A percentile compares a stretch with the other conserved stretches of the same genome.
phyloP scores from a whole-genome alignment of 2,113 vertebrate species.

The Ia io region DNA sequence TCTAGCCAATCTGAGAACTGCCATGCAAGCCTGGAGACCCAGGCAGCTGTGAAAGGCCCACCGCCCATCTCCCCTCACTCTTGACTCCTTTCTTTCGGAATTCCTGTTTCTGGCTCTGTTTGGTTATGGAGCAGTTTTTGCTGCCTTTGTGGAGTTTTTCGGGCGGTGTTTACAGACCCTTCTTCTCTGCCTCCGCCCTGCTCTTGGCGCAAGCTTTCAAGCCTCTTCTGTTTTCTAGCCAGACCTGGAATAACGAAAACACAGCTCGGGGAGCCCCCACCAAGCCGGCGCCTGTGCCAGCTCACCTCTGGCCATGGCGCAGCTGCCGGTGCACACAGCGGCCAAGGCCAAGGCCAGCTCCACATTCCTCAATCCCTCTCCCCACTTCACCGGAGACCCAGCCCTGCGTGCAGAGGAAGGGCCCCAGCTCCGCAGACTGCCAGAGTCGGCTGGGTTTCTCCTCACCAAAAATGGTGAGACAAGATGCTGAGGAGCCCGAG shows the following conservation, averaged over 20 bases:
- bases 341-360: conserved; percentile 46
- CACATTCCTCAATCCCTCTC: neutral
- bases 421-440: conserved; percentile 31
- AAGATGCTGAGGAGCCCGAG: conserved; percentile 28
- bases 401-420: conserved; percentile 3
- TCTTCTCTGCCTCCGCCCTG: neutral
- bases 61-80: neutral
- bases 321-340: neutral
- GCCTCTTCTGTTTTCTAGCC: conserved; percentile 68
- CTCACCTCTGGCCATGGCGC: conserved; percentile 49
- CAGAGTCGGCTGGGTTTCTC: conserved; percentile 34
- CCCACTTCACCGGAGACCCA: conserved; percentile 24
- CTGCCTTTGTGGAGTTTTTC: conserved; percentile 52
- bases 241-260: conserved; percentile 67
- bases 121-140: neutral
- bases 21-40: conserved; percentile 82
- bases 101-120: conserved; percentile 17
- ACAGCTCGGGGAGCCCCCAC: conserved; percentile 51
- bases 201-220: conserved; percentile 27
- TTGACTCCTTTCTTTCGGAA: neutral
- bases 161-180: conserved; percentile 57
- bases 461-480: conserved; percentile 66
- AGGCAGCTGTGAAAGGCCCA: conserved; percentile 70
- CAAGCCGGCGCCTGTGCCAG: conserved; percentile 50
- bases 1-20: conserved; percentile 86